phyloP scores from a whole-genome alignment of 2,113 vertebrate species.

The Balaeniceps rex region DNA sequence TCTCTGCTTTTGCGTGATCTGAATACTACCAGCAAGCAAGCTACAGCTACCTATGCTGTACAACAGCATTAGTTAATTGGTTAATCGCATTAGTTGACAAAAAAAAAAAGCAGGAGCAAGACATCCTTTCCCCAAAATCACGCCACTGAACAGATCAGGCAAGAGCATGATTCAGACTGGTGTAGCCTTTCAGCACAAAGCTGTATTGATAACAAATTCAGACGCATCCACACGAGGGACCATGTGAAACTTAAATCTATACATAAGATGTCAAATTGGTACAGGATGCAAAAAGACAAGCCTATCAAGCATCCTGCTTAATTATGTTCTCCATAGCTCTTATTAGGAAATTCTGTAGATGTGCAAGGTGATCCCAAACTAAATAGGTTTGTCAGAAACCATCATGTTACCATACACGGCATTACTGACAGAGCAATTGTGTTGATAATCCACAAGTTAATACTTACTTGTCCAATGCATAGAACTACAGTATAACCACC shows the following conservation, averaged over 20 bases:
- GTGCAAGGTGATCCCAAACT: neutral
- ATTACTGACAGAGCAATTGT: neutral
- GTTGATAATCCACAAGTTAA: neutral
- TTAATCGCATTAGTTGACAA: neutral
- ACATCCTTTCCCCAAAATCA: neutral
- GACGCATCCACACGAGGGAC: neutral
- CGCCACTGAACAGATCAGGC: neutral
- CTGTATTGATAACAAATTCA: neutral
- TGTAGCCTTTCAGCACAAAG: neutral
- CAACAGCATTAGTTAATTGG: neutral
- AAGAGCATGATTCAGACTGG: neutral
- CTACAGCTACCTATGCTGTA: neutral
- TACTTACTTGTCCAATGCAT: conserved; percentile 88
- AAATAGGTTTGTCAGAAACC: neutral
- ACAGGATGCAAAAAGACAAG: neutral
- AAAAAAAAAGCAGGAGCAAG: neutral
- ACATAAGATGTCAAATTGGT: neutral
- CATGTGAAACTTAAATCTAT: neutral
- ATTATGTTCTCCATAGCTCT: neutral
- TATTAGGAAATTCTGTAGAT: neutral
- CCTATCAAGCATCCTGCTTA: neutral
- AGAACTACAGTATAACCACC: conserved; percentile 83
- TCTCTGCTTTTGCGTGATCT: neutral
- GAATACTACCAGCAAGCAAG: neutral
- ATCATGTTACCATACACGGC: neutral